These are phyloP conservation scores for Caenorhabditis virilis DNA, from an alignment of 2,888 invertebrate genomes.

Conservation along the genomic window DNA sequence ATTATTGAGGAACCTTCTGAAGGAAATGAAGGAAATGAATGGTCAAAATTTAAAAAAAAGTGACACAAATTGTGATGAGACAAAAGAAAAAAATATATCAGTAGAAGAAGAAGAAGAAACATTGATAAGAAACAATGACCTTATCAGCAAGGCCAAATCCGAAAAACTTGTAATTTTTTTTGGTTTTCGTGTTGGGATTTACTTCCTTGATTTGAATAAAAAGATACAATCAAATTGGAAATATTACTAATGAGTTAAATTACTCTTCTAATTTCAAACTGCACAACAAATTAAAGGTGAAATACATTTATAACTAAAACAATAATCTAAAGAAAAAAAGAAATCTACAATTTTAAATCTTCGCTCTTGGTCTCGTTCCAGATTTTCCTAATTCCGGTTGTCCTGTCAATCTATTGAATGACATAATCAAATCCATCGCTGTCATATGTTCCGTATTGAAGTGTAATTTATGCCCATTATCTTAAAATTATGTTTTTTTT, in stretches of 20 bases:
- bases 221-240: too few species aligned
- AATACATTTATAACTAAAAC: too few species aligned
- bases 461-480: conserved; percentile 56
- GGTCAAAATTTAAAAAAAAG: background rate
- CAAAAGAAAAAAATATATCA: background rate
- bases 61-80: background rate
- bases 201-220: too few species aligned
- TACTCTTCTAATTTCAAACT: too few species aligned
- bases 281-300: too few species aligned
- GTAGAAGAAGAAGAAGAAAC: too few species aligned
- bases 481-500: conserved; percentile 23
- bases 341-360: conserved; percentile 23
- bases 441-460: conserved; percentile 65
- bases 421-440: conserved; percentile 60
- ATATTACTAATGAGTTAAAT: too few species aligned
- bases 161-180: too few species aligned
- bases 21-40: background rate
- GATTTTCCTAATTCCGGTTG: conserved; percentile 62
- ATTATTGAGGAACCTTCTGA: conserved; percentile 9
- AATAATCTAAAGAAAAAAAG: too few species aligned
- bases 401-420: conserved; percentile 63
- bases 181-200: too few species aligned
- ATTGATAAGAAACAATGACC: too few species aligned
- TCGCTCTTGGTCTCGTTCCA: conserved; percentile 53
- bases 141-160: too few species aligned